Base-by-base conservation (phyloP, 2,888 invertebrate genomes). In the Dioctria rufipes region DNA sequence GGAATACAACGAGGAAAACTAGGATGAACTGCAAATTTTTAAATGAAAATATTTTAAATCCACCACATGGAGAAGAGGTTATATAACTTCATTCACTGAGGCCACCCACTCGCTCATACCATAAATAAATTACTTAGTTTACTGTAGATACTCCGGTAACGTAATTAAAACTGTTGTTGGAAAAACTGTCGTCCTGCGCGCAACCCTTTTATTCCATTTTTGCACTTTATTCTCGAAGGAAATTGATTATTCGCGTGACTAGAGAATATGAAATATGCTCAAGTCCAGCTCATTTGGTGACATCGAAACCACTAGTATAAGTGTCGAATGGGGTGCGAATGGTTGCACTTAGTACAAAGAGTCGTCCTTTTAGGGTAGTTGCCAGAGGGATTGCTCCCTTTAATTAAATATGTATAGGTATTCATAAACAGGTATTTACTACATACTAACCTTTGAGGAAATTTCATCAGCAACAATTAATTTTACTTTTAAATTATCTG, bases 231-330 rank as follows among this genome's bases (percentile, higher is more conserved):
- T 42, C 42, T 60, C 42, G 3, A 8, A 60, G 60, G 58, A 60
- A 73, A 73, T 73, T 73, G 73, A 60, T 54, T 60, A 60, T 42
- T 73, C 54, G 73, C 73, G 73, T 73, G 73, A 73, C 73, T 73
- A 40, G 5, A 13, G 5, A 54, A 42, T 42, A 42, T 73, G 5
- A 73, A 73, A 73, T 73, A 73, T 51, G 43, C 25, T 73, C 67
- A 25, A 25, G 25, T 25, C 25, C 2, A 1, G 25, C 2, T 2
- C 25, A 9, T 40, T 13, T 25, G 60, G 73, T 73, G 73, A 73
- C 73, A 73, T 73, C 73, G 49, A 58, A 58, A n/a, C 58, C 13
- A 58, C 73, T 73, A 13, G 13, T n/a, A 58, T 4, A 49, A 42
- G 42, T 73, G 73, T 73, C 73, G 39, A 73, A 73, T 73, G 54